phyloP scores from a whole-genome alignment of 35 echinoderm and acorn worm species.

The Anneissia japonica region DNA sequence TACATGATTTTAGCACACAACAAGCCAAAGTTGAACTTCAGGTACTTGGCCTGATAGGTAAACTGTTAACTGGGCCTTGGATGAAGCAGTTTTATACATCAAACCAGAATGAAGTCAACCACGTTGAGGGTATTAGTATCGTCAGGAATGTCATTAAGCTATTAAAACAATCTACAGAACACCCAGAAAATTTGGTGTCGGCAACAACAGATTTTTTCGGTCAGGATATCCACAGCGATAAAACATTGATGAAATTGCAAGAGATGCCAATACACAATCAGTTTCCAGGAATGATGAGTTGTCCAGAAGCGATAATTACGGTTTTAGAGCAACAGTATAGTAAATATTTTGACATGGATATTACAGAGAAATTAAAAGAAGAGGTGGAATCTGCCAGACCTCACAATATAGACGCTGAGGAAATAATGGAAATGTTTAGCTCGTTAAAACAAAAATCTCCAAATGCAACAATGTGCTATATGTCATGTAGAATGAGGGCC shows the following conservation, averaged over 20 bases:
- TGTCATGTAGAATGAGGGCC: neutral
- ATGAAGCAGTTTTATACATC: conserved; percentile 1
- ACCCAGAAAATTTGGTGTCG: neutral
- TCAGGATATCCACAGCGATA: too few species aligned
- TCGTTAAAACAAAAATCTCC: neutral
- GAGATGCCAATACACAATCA: too few species aligned
- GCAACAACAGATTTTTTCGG: neutral
- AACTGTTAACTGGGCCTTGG: conserved; percentile 11
- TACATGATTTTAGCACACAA: neutral
- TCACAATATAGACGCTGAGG: neutral
- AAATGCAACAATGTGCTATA: neutral
- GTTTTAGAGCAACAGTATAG: conserved; percentile 8
- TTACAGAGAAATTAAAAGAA: neutral
- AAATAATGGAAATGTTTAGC: neutral
- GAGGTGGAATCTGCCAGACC: neutral
- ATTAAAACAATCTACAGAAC: neutral
- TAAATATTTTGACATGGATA: neutral
- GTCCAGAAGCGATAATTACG: neutral
- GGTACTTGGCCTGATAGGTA: conserved; percentile 6
- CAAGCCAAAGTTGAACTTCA: conserved; percentile 6
- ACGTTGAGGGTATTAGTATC: conserved; percentile 16
- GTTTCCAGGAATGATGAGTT: too few species aligned
- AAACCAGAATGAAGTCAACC: neutral
- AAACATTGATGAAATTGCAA: too few species aligned
- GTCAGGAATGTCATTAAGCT: neutral